A percentile compares a stretch with the other conserved stretches of the same genome.
Conservation (phyloP, 2,797 vertebrate species). For the Stomatorhinus walkeri region DNA sequence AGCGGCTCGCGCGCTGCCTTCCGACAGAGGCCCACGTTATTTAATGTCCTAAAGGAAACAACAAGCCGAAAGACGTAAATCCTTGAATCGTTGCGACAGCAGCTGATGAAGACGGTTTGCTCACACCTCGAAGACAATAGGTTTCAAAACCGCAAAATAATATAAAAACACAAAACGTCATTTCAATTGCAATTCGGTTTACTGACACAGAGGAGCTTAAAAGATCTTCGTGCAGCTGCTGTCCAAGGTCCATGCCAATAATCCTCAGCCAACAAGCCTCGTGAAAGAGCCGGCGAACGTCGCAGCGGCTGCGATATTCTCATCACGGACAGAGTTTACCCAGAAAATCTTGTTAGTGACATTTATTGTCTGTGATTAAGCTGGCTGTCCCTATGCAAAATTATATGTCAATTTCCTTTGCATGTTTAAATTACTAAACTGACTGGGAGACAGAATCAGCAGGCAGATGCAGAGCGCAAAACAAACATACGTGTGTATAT, state of each 20-base stretch:
- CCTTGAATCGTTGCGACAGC: background rate
- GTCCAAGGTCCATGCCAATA: conserved; percentile 13
- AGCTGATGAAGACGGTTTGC: background rate
- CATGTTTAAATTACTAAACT: background rate
- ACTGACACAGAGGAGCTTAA: conserved; percentile 6
- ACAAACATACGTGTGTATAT: background rate
- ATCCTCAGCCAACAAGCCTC: conserved; percentile 4
- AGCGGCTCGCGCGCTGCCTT: background rate
- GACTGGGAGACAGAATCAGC: background rate
- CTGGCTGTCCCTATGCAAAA: background rate
- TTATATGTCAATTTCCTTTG: conserved; percentile 11
- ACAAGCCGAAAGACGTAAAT: background rate
- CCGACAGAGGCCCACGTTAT: background rate
- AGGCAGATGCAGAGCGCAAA: background rate
- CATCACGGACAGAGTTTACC: conserved; percentile 12
- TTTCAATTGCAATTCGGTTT: background rate
- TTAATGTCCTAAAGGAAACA: background rate
- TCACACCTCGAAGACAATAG: background rate
- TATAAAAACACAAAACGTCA: background rate
- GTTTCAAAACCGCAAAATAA: background rate
- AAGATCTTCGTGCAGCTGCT: conserved; percentile 14
- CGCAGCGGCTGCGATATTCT: background rate
- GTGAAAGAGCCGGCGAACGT: background rate
- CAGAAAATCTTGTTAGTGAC: conserved; percentile 16
- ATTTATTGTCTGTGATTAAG: conserved; percentile 10